Evolutionary conservation across 2,113 vertebrate genomes (phyloP).

Genomic region (Orycteropus afer): DNA sequence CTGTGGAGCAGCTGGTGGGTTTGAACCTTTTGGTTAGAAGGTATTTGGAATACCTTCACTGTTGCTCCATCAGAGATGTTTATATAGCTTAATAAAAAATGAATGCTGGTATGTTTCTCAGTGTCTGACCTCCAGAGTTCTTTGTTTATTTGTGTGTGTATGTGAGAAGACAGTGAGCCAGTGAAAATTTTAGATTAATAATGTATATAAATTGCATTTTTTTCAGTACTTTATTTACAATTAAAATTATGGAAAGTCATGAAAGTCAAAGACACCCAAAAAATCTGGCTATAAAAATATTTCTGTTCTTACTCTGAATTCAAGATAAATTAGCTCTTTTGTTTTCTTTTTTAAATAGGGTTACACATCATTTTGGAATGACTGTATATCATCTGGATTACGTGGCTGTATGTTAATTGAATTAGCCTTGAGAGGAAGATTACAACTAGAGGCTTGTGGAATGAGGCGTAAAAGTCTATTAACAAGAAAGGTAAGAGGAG

Average conservation of each 20-base stretch:
- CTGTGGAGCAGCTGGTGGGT: no score
- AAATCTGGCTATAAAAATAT: not conserved
- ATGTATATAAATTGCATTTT: conserved; percentile 2
- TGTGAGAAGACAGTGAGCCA: not conserved
- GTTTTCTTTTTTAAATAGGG: conserved; percentile 87
- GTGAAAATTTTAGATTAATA: conserved; percentile 27
- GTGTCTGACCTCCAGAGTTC: not conserved
- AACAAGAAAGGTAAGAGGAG: conserved; percentile 92
- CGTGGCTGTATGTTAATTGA: conserved; percentile 98
- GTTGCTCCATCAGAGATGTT: no score
- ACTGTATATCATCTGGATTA: conserved; percentile 97
- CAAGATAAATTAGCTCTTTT: conserved; percentile 47
- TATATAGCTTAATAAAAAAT: not conserved
- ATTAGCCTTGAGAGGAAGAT: conserved; percentile 93
- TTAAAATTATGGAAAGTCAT: not conserved
- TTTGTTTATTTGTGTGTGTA: not conserved
- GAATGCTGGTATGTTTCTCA: not conserved
- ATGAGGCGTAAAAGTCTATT: conserved; percentile 97
- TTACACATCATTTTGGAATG: conserved; percentile 99
- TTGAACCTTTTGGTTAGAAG: no score
- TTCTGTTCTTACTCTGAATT: conserved; percentile 50
- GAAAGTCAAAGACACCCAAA: not conserved
- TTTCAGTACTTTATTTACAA: conserved; percentile 43
- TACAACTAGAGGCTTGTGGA: conserved; percentile 95
- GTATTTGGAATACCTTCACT: no score